phyloP scores from a whole-genome alignment of 2,797 vertebrate species.

The Tapirus indicus region DNA sequence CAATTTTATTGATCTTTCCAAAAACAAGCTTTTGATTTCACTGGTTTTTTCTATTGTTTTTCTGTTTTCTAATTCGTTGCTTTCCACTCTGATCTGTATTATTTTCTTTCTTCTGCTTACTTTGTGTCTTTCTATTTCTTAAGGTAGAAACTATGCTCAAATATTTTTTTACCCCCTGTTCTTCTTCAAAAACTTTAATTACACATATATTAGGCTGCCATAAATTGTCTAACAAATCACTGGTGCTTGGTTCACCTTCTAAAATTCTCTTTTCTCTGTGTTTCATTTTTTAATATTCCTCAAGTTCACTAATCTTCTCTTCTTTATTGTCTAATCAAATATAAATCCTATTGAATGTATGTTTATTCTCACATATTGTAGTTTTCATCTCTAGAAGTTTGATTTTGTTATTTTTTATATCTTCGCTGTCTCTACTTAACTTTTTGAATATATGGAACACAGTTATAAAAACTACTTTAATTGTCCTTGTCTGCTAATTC shows the following conservation, averaged over 20 bases:
- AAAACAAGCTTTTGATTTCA: slow-evolving; percentile 33
- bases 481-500: background rate
- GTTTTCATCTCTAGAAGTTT: background rate
- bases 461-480: background rate
- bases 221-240: background rate
- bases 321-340: background rate
- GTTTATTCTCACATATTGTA: background rate
- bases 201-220: background rate
- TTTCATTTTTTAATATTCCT: background rate
- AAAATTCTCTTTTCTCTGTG: background rate
- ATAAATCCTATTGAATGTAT: background rate
- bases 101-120: background rate
- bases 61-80: background rate
- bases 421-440: background rate
- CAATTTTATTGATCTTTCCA: background rate
- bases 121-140: background rate
- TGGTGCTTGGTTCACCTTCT: background rate
- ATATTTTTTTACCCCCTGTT: background rate
- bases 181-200: background rate
- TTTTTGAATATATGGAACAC: background rate
- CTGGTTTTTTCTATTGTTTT: background rate
- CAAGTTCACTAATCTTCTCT: background rate
- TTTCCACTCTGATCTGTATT: background rate
- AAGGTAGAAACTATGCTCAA: background rate
- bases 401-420: background rate